Evolutionary conservation across 2,888 invertebrate genomes (phyloP).

Genomic region (Leucania comma): DNA sequence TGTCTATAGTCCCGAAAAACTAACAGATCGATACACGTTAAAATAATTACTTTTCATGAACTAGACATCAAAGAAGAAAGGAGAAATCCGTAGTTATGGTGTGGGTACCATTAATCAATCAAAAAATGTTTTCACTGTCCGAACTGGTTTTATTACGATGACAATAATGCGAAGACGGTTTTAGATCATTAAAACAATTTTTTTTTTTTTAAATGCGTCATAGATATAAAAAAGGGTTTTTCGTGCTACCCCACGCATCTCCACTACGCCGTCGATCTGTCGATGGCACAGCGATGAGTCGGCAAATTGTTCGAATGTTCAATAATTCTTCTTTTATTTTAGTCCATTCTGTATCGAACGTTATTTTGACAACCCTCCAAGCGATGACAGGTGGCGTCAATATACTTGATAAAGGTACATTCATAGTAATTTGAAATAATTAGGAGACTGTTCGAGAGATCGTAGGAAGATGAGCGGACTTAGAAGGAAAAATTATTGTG

Average conservation of each 20-base stretch:
- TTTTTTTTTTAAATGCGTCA: too few relatives aligned
- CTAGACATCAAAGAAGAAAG: too few relatives aligned
- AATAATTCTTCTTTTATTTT: constrained; percentile 85
- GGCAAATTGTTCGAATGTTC: constrained; percentile 75
- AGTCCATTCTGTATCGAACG: constrained; percentile 76
- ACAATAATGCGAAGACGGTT: too few relatives aligned
- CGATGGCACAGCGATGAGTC: constrained; percentile 73
- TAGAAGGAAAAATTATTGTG: background rate
- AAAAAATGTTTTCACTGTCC: too few relatives aligned
- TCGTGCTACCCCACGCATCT: constrained; percentile 41
- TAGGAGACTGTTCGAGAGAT: constrained; percentile 1
- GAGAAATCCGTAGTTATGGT: too few relatives aligned
- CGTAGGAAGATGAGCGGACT: background rate
- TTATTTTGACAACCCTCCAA: constrained; percentile 80
- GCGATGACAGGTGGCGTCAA: constrained; percentile 81
- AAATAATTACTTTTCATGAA: too few relatives aligned
- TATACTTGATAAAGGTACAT: constrained; percentile 59
- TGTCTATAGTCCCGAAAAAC: too few relatives aligned
- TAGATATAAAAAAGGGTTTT: constrained; percentile 36
- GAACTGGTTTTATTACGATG: too few relatives aligned
- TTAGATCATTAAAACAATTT: too few relatives aligned
- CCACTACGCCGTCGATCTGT: constrained; percentile 25
- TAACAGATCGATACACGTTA: too few relatives aligned
- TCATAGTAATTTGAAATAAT: constrained; percentile 27
- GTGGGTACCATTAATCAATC: too few relatives aligned